Evolutionary conservation across 2,888 invertebrate species (phyloP), one percentile per base, ranked within the genome.

Genomic region (Chloromyia formosa): DNA sequence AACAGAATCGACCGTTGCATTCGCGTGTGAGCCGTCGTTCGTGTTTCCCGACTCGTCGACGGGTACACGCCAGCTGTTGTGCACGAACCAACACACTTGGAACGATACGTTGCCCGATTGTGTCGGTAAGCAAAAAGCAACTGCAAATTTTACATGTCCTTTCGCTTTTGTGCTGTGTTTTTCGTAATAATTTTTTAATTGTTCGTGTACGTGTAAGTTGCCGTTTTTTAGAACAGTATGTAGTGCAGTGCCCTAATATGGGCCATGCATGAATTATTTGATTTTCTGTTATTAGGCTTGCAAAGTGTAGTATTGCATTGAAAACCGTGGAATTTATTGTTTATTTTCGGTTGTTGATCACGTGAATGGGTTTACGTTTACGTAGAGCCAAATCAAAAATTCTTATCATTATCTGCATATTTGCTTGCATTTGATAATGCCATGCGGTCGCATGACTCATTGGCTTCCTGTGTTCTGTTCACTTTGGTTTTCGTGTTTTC

Each of bases 41-140:
- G 87, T 90, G 82, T 93, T 93, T 83, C 88, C 89, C 16, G 93
- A 93, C 81, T 90, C 89, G n/a, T 86, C 86, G 77, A 85, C 87
- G 82, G 88, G 89, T 82, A 87, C 87, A 81, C 88, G 90, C 74
- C 86, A 88, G 66, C 82, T 93, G 78, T 88, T 87, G 82, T 93
- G 93, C 84, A 87, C 88, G 75, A 88, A 88, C 74, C 27, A 35
- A 78, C 89, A 90, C 80, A 87, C 87, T 79, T 93, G 93, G 92
- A 90, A 90, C 82, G 86, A 87, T 78, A 86, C 87, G 74, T 84
- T 88, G 78, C 90, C 91, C 76, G 85, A 87, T 79, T 92, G 92
- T 84, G 84, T 89, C 80, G 89, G 91, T 91, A 85, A 90, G 90
- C 20, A 10, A 1, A 91, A 85, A 90, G 90, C 20, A 10, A 1